Percentiles rank a stretch among this genome's conserved stretches.
phyloP scores from a whole-genome alignment of 2,888 invertebrate genomes.

The Tenthredo livida region DNA sequence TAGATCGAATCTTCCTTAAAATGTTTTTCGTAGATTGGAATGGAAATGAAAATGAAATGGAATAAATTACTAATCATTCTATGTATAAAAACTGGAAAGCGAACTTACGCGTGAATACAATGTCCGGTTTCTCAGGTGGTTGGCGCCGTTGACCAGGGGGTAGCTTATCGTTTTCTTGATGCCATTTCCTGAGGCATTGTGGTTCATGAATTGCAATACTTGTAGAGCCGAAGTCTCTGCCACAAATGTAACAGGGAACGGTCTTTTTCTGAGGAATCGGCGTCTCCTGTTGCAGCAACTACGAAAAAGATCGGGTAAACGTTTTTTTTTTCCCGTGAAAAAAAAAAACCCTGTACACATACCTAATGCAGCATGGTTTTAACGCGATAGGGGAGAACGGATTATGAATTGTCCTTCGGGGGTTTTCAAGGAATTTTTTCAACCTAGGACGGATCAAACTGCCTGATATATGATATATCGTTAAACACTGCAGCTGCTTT shows the following conservation, averaged over 20 bases:
- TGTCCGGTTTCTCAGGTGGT: slow-evolving; percentile 82
- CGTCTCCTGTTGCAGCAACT: slow-evolving; percentile 12
- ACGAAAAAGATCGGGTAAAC: background rate
- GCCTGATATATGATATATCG: background rate
- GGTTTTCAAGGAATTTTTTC: background rate
- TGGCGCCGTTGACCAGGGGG: slow-evolving; percentile 80
- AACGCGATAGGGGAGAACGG: background rate
- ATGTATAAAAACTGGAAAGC: background rate
- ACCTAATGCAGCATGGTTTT: background rate
- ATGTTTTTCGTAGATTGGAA: background rate
- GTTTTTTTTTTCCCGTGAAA: background rate
- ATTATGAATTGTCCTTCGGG: background rate
- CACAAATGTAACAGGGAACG: slow-evolving; percentile 83
- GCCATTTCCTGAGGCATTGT: slow-evolving; percentile 85
- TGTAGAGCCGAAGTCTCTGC: slow-evolving; percentile 82
- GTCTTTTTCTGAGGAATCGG: slow-evolving; percentile 64
- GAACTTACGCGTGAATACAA: slow-evolving; percentile 78
- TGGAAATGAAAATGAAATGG: background rate
- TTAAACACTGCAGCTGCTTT: background rate
- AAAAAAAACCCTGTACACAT: background rate
- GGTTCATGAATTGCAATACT: slow-evolving; percentile 84
- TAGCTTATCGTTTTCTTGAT: slow-evolving; percentile 82
- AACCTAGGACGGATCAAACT: background rate
- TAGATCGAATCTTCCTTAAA: too few species aligned
- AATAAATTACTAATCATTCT: background rate